These are phyloP conservation scores for Toxotes lorentzi DNA, from an alignment of 2,797 vertebrate species.

Conservation along the genomic window DNA sequence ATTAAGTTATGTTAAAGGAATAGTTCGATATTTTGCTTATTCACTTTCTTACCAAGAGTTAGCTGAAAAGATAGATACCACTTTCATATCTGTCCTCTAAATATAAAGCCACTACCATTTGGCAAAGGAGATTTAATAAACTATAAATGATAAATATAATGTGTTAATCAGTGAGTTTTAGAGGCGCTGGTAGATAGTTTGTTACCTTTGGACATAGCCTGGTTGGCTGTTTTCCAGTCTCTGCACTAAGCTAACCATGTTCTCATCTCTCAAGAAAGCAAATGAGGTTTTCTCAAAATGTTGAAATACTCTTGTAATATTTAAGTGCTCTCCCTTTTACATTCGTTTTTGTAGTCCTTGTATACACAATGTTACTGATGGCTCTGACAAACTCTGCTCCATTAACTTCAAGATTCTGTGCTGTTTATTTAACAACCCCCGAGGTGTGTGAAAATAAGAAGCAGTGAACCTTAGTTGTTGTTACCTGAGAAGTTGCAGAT, in stretches of 20 bases:
- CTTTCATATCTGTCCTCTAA: background rate
- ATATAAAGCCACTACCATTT: background rate
- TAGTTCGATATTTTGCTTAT: background rate
- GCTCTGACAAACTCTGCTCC: conserved; percentile 4
- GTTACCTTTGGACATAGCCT: background rate
- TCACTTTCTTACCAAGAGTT: background rate
- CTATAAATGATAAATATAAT: background rate
- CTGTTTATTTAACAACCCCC: background rate
- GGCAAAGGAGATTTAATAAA: no score
- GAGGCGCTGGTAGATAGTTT: background rate
- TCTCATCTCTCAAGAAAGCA: background rate
- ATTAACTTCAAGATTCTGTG: background rate
- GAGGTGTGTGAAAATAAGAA: background rate
- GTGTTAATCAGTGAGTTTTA: background rate
- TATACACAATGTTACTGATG: background rate
- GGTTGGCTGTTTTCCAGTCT: background rate
- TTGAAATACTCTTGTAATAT: background rate
- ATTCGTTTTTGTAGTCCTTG: background rate
- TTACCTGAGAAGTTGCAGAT: background rate
- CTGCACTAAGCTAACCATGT: background rate
- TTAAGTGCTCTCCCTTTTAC: background rate
- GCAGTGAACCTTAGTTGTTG: background rate
- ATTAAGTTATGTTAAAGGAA: background rate
- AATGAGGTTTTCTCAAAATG: background rate
- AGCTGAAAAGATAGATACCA: background rate